Conservation (phyloP, 2,797 vertebrate species). For the Helarctos malayanus region DNA sequence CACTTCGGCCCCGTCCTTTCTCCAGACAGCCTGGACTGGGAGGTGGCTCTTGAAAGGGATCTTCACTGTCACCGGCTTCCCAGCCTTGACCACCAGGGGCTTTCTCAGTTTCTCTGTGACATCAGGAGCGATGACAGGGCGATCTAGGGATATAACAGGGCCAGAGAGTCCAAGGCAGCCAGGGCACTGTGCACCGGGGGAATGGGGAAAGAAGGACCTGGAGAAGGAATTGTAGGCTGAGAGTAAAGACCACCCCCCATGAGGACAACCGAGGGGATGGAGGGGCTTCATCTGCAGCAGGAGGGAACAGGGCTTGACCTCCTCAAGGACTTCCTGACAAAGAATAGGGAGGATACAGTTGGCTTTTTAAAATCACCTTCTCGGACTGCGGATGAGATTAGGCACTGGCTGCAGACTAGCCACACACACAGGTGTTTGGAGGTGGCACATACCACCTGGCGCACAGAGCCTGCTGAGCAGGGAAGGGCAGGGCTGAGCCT, state of each 20-base stretch:
- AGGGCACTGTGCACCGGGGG: accelerated
- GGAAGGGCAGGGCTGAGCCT: conserved; percentile 25
- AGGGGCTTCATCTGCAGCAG: background rate
- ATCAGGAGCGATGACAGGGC: conserved; percentile 91
- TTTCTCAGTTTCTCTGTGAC: conserved; percentile 89
- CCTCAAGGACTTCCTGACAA: background rate
- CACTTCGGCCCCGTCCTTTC: conserved; percentile 91
- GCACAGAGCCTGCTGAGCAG: background rate
- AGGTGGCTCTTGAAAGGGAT: conserved; percentile 91
- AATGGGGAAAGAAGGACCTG: accelerated
- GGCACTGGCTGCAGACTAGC: accelerated
- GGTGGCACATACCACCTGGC: accelerated
- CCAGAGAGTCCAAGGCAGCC: background rate
- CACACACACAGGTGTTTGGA: background rate
- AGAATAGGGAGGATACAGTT: background rate
- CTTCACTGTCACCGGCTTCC: conserved; percentile 91
- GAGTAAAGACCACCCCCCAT: background rate
- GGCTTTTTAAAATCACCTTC: background rate
- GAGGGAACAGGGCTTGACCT: background rate
- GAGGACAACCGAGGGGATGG: background rate
- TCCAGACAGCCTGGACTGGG: conserved; percentile 93
- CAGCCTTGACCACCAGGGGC: conserved; percentile 91
- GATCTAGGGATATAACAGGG: conserved; percentile 88
- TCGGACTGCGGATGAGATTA: too few species aligned
- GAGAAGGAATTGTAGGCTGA: background rate